phyloP scores from a whole-genome alignment of 2,888 invertebrate species.

The Synergus laeviventris region DNA sequence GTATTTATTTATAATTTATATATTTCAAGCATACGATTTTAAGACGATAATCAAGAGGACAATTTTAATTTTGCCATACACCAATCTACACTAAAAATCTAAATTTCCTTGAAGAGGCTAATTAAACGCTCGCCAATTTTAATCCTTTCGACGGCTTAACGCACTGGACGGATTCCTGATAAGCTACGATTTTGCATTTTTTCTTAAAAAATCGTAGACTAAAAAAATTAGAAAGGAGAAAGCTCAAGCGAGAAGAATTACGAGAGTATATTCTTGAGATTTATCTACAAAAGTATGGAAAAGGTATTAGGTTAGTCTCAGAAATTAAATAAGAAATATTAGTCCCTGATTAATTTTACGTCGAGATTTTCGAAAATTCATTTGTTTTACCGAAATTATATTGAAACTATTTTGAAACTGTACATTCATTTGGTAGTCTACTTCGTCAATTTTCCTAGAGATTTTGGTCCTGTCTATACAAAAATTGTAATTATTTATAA shows the following conservation, averaged over 20 bases:
- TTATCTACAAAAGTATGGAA: conserved; percentile 43
- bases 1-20: conserved; percentile 6
- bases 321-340: conserved; percentile 38
- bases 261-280: conserved; percentile 41
- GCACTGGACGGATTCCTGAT: conserved; percentile 72
- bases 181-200: conserved; percentile 61
- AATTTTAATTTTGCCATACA: conserved; percentile 12
- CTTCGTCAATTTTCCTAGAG: neutral
- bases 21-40: conserved; percentile 4
- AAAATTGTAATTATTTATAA: neutral
- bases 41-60: neutral
- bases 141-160: conserved; percentile 50
- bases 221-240: conserved; percentile 39
- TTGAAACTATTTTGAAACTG: neutral
- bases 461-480: neutral
- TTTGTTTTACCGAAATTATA: neutral
- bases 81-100: conserved; percentile 5
- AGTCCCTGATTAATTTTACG: neutral
- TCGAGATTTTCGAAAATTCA: neutral
- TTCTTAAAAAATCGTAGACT: conserved; percentile 45
- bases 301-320: conserved; percentile 40
- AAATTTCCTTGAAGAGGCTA: neutral
- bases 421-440: neutral
- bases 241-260: conserved; percentile 44
- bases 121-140: conserved; percentile 5